A percentile compares a stretch with the other conserved stretches of the same genome.
phyloP scores from a whole-genome alignment of 2,113 vertebrate species.

The Leucopternis melanops region DNA sequence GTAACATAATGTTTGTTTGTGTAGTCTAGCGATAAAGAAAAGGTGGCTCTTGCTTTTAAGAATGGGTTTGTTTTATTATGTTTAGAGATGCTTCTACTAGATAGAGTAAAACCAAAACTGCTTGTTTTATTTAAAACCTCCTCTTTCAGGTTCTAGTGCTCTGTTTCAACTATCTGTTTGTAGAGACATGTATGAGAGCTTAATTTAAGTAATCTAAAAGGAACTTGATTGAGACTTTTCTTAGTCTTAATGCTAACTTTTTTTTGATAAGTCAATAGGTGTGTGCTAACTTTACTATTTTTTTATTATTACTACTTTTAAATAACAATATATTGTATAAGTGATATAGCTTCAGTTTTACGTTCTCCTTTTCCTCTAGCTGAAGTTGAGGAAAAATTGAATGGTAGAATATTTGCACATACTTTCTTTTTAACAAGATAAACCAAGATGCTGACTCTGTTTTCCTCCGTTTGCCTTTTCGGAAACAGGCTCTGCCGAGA shows the following conservation, averaged over 20 bases:
- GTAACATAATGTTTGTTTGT: accelerated
- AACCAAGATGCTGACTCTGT: not conserved
- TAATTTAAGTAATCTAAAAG: not conserved
- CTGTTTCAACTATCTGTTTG: not conserved
- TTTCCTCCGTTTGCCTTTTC: too few relatives aligned
- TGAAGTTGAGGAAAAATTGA: not conserved
- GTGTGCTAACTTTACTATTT: not conserved
- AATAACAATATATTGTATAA: not conserved
- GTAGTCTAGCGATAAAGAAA: not conserved
- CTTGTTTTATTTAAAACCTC: not conserved
- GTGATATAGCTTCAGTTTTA: not conserved
- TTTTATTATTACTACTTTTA: not conserved
- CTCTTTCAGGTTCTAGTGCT: not conserved
- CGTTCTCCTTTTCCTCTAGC: not conserved
- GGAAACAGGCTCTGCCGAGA: too few relatives aligned
- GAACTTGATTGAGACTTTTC: not conserved
- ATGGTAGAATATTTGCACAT: not conserved
- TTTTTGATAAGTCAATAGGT: not conserved
- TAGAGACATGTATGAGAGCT: not conserved
- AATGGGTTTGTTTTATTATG: not conserved
- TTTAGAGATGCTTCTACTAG: not conserved
- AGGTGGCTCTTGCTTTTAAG: not conserved
- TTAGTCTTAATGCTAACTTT: not conserved
- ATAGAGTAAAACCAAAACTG: not conserved
- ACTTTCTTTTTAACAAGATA: not conserved